These are phyloP conservation scores for Argyra leucocephala DNA, from an alignment of 2,888 invertebrate species.

Conservation along the genomic window DNA sequence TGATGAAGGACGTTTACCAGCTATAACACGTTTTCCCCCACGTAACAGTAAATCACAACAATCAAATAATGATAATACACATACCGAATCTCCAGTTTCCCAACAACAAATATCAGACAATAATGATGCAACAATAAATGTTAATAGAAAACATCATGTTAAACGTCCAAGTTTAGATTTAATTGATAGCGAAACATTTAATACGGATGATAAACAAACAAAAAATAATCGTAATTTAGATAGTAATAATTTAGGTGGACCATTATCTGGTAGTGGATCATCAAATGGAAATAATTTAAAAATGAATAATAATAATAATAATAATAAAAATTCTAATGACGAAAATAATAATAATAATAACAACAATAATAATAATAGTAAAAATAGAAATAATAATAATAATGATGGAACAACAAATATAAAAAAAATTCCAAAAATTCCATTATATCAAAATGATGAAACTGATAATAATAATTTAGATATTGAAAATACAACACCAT, in stretches of 20 bases:
- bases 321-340: slow-evolving; percentile 16
- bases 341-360: slow-evolving; percentile 20
- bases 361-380: slow-evolving; percentile 18
- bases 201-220: slow-evolving; percentile 49
- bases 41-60: slow-evolving; percentile 45
- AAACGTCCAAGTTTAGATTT: slow-evolving; percentile 69
- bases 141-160: slow-evolving; percentile 26
- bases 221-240: slow-evolving; percentile 38
- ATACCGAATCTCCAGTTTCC: slow-evolving; percentile 45
- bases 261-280: slow-evolving; percentile 26
- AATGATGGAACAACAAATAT: slow-evolving; percentile 19
- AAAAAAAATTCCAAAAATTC: slow-evolving; percentile 11
- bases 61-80: slow-evolving; percentile 45
- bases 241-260: slow-evolving; percentile 31
- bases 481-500: slow-evolving; percentile 46
- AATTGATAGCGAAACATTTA: slow-evolving; percentile 73
- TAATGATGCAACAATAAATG: slow-evolving; percentile 12
- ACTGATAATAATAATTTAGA: slow-evolving; percentile 26
- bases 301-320: background rate
- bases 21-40: slow-evolving; percentile 78
- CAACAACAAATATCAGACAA: background rate
- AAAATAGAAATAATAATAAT: no score
- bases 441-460: slow-evolving; percentile 13
- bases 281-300: background rate
- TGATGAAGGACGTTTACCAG: slow-evolving; percentile 52